Conservation (phyloP, 2,888 invertebrate species). For the Eupeodes latifasciatus region DNA sequence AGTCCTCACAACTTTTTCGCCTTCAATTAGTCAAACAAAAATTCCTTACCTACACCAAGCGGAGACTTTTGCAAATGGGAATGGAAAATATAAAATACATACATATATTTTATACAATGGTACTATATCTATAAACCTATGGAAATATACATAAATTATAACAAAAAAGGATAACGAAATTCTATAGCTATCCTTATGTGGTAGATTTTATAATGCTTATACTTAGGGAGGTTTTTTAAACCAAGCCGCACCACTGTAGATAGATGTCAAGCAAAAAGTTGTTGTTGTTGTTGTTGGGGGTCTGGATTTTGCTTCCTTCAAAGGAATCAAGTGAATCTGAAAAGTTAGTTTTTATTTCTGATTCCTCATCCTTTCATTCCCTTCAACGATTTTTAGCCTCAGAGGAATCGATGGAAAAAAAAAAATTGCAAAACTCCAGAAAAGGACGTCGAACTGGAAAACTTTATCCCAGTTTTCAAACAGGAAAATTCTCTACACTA, state of each 20-base stretch:
- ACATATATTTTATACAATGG: not conserved
- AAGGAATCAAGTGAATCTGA: conserved; percentile 33
- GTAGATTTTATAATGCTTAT: not conserved
- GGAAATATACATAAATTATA: not conserved
- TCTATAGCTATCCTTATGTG: not conserved
- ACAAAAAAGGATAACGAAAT: conserved; percentile 6
- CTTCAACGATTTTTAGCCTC: conserved; percentile 15
- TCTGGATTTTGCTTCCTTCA: not conserved
- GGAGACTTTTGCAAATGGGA: not conserved
- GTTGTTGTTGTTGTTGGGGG: conserved; percentile 14
- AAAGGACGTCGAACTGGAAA: conserved; percentile 56
- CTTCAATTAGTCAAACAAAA: conserved; percentile 47
- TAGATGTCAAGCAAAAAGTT: conserved; percentile 43
- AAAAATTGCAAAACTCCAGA: conserved; percentile 38
- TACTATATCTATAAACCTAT: not conserved
- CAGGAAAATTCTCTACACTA: conserved; percentile 74
- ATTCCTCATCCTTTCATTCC: conserved; percentile 18
- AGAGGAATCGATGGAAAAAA: conserved; percentile 34
- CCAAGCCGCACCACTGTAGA: not conserved
- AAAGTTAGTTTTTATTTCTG: conserved; percentile 57
- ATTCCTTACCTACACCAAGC: conserved; percentile 35
- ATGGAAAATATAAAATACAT: conserved; percentile 30
- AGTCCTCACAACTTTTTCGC: not conserved
- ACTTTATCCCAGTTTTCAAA: conserved; percentile 72
- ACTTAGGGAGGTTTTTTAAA: not conserved